phyloP scores from a whole-genome alignment of 2,888 invertebrate genomes.

The Monochamus alternatus region DNA sequence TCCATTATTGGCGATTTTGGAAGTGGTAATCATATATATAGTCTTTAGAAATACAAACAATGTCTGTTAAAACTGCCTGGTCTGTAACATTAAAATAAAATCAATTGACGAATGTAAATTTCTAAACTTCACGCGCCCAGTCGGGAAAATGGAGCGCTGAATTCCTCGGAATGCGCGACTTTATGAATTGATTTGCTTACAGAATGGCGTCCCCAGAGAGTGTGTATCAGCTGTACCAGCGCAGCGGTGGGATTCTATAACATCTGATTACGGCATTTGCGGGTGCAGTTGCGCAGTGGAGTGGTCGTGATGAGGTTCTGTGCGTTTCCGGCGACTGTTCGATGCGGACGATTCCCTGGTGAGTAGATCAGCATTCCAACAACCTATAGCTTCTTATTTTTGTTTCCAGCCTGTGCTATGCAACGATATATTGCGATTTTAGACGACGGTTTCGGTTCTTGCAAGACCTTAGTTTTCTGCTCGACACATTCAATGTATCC shows the following conservation, averaged over 20 bases:
- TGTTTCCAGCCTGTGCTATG: conserved; percentile 61
- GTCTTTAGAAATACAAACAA: too few species aligned
- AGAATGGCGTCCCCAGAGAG: conserved; percentile 25
- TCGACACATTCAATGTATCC: too few species aligned
- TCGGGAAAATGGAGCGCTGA: not conserved
- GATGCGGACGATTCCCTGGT: conserved; percentile 53
- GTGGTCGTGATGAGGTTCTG: conserved; percentile 43
- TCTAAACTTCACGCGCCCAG: too few species aligned
- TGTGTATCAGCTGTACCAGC: conserved; percentile 29
- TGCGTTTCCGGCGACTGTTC: conserved; percentile 63
- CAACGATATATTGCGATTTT: conserved; percentile 71
- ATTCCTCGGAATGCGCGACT: conserved; percentile 19
- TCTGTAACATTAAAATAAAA: too few species aligned
- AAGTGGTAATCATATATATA: too few species aligned
- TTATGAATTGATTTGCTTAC: conserved; percentile 39
- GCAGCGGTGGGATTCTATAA: conserved; percentile 36
- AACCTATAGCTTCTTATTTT: conserved; percentile 57
- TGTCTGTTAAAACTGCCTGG: too few species aligned
- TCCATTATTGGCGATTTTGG: too few species aligned
- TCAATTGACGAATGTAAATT: too few species aligned
- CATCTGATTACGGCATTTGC: conserved; percentile 56
- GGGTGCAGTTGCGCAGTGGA: conserved; percentile 68
- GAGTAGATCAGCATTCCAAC: conserved; percentile 59
- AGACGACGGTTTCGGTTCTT: conserved; percentile 63
- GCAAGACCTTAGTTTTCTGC: not conserved